Percentiles rank a stretch among this genome's conserved stretches.
These are phyloP conservation scores for Onychorhynchus coronatus DNA, from an alignment of 2,113 vertebrate species.

Conservation along the genomic window DNA sequence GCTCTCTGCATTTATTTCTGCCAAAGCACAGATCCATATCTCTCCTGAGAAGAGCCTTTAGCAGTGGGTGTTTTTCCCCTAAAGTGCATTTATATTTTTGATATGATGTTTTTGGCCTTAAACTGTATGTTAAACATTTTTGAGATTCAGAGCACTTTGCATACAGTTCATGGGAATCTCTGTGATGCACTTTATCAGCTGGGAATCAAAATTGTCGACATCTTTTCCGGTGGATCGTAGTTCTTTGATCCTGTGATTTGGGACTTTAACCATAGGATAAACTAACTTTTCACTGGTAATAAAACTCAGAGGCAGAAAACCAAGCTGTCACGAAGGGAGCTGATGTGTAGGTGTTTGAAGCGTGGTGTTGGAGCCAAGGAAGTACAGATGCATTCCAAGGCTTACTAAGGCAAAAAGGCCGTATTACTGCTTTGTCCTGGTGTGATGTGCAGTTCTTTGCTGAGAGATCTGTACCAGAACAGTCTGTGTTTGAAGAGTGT, in stretches of 20 bases:
- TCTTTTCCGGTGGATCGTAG: not conserved
- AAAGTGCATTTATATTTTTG: not conserved
- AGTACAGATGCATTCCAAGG: not conserved
- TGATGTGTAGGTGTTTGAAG: not conserved
- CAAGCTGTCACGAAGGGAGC: not conserved
- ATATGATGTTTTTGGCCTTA: not conserved
- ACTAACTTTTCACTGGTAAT: not conserved
- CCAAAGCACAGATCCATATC: not conserved
- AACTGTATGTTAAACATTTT: not conserved
- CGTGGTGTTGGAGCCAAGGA: not conserved
- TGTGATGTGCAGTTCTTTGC: not conserved
- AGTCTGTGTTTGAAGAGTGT: not conserved
- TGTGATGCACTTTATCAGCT: not conserved
- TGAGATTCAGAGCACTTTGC: not conserved
- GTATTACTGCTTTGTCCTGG: not conserved
- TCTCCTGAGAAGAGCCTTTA: not conserved
- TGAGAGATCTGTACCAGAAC: not conserved
- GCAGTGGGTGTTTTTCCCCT: not conserved
- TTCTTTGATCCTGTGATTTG: not conserved
- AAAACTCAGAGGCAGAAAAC: not conserved
- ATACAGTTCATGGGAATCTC: fast-evolving
- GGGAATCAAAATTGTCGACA: not conserved
- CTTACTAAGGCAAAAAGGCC: not conserved
- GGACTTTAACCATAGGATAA: not conserved
- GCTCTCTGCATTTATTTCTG: not conserved